Evolutionary conservation across 1,140 invertebrate genomes (phyloP).

Genomic region (Drosophila malerkotliana): DNA sequence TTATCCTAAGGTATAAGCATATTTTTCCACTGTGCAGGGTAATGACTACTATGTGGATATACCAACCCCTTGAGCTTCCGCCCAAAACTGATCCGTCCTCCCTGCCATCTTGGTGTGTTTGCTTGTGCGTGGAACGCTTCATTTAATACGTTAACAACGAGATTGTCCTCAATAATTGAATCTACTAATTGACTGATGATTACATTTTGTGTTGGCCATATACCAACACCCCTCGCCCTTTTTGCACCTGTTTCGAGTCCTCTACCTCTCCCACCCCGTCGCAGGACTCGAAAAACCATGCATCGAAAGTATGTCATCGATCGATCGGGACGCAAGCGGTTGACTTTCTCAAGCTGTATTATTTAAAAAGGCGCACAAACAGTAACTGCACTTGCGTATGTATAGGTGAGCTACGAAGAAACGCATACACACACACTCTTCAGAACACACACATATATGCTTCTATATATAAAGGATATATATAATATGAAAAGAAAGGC

Average conservation of each 20-base stretch:
- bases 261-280: neutral
- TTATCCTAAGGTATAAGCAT: neutral
- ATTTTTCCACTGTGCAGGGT: conserved; percentile 25
- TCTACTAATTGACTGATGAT: conserved; percentile 82
- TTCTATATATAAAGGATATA: neutral
- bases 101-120: conserved; percentile 55
- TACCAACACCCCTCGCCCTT: conserved; percentile 39
- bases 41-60: conserved; percentile 7
- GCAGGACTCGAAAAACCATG: conserved; percentile 15
- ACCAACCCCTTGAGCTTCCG: neutral
- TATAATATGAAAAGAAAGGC: conserved; percentile 34
- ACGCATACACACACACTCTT: conserved; percentile 14
- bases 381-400: conserved; percentile 24
- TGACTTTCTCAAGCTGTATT: conserved; percentile 79
- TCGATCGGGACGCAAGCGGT: conserved; percentile 61
- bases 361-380: conserved; percentile 56
- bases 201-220: conserved; percentile 78
- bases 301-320: conserved; percentile 73
- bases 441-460: neutral
- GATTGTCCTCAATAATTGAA: conserved; percentile 83
- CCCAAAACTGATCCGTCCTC: conserved; percentile 11
- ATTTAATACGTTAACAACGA: conserved; percentile 83
- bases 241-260: neutral
- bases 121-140: conserved; percentile 77
- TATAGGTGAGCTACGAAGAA: conserved; percentile 28